Percentiles rank a stretch among this genome's conserved stretches.
phyloP scores from a whole-genome alignment of 2,797 vertebrate genomes.

The Xiphorhynchus erythropygius region DNA sequence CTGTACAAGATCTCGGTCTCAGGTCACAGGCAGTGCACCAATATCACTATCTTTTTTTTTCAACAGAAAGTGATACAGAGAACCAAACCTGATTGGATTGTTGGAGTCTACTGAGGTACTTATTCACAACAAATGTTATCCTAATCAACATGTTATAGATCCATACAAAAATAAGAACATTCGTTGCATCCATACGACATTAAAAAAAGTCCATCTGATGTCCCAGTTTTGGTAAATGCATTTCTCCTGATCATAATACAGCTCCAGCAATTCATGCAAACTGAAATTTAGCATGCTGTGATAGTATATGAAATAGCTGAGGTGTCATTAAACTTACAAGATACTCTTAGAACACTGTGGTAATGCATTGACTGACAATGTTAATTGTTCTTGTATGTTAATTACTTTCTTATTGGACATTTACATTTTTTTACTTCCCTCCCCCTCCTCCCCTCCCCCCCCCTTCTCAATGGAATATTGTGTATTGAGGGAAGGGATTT shows the following conservation, averaged over 20 bases:
- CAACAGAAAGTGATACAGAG: not conserved
- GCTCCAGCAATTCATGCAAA: not conserved
- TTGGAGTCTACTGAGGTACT: not conserved
- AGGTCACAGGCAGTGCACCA: not conserved
- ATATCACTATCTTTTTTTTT: not conserved
- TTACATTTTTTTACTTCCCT: not conserved
- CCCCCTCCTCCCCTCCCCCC: not conserved
- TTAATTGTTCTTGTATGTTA: not conserved
- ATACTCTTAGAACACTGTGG: not conserved
- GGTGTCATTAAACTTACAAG: not conserved
- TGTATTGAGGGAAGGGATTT: not conserved
- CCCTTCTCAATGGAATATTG: not conserved
- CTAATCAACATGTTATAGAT: not conserved
- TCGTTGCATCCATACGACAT: not conserved
- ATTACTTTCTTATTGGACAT: not conserved
- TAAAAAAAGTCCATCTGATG: not conserved
- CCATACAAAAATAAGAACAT: not conserved
- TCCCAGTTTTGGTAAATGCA: not conserved
- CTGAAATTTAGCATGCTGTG: not conserved
- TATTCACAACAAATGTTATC: not conserved
- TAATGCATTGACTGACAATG: not conserved
- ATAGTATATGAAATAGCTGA: not conserved
- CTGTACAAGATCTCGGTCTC: not conserved
- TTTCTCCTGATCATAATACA: not conserved
- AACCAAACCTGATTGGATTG: not conserved